Percentiles rank a stretch among this genome's conserved stretches.
Evolutionary conservation across 2,113 vertebrate genomes (phyloP).

Genomic region (Ammospiza nelsoni): DNA sequence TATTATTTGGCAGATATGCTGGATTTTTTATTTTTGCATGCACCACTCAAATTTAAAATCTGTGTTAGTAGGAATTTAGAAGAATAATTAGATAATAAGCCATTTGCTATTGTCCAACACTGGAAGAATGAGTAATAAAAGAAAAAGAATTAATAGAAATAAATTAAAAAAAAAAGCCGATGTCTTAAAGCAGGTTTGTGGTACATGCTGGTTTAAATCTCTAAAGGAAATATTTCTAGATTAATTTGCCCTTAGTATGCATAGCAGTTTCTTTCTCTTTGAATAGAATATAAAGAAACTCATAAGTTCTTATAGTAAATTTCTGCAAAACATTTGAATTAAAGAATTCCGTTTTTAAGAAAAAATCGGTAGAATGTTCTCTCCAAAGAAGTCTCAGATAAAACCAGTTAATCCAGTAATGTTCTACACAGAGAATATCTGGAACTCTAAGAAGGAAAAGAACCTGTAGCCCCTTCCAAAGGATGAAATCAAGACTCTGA

Average conservation of each 20-base stretch:
- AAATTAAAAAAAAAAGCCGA: too few relatives aligned
- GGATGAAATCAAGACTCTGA: not conserved
- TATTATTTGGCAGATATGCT: fast-evolving
- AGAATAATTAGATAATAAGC: not conserved
- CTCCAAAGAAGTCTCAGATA: not conserved
- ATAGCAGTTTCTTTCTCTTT: not conserved
- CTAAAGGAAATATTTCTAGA: not conserved
- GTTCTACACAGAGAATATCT: not conserved
- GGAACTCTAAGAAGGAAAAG: not conserved
- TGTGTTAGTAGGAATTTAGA: not conserved
- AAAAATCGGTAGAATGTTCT: not conserved
- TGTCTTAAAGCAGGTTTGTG: not conserved
- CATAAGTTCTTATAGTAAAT: not conserved
- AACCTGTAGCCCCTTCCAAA: fast-evolving
- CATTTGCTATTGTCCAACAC: not conserved
- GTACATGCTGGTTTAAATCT: not conserved
- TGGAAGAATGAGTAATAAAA: not conserved
- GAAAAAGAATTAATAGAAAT: not conserved
- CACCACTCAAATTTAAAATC: not conserved
- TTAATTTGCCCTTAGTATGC: not conserved
- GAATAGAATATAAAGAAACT: not conserved
- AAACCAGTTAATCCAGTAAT: not conserved
- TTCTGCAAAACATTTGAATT: not conserved
- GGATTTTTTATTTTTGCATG: not conserved
- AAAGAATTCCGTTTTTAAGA: not conserved